Evolutionary conservation across 2,888 invertebrate genomes (phyloP), one percentile per base, ranked within the genome.

Genomic region (Spilarctia lutea): DNA sequence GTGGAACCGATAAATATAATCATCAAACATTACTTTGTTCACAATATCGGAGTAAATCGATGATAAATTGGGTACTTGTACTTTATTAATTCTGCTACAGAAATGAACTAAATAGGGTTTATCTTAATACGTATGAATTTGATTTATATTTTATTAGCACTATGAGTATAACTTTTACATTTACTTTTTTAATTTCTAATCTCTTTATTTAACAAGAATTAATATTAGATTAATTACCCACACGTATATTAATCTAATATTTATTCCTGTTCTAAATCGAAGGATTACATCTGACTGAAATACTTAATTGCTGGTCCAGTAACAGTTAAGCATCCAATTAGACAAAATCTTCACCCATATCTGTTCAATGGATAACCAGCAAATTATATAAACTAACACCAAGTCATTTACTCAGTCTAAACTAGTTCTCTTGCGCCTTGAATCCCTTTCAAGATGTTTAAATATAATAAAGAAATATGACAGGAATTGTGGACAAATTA

Each of bases 21-120:
- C 35, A 30, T 33, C 39, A 52, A 65, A 65, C 68, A 68, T 73
- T 73, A 68, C 68, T 73, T 73, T 73, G 27, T 45, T 68, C 63
- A 35, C 56, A 66, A 73, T 63, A 68, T 68, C 24, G 2, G 24
- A 30, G 30, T 20, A 68, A 68, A 30, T 18, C 30, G 2, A 7
- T 3, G 27, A 30, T 27, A 27, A 63, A 30, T 30, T 63, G 3
- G n/a, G 16, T 16, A 45, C 16, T 13, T 16, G 11, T 45, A n/a
- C 39, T 65, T 39, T 39, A 65, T 67, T 45, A 2, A 56, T n/a
- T 60, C 56, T 27, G 56, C 13, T n/a, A 10, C 27, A n/a, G 11
- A n/a, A 60, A 27, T 52, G 8, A n/a, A 60, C 0, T 11, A 60
- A n/a, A n/a, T 56, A n/a, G n/a, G 8, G 24, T 13, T 60, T 13